These are phyloP conservation scores for Prietella phreatophila DNA, from an alignment of 2,113 vertebrate genomes.

Conservation along the genomic window DNA sequence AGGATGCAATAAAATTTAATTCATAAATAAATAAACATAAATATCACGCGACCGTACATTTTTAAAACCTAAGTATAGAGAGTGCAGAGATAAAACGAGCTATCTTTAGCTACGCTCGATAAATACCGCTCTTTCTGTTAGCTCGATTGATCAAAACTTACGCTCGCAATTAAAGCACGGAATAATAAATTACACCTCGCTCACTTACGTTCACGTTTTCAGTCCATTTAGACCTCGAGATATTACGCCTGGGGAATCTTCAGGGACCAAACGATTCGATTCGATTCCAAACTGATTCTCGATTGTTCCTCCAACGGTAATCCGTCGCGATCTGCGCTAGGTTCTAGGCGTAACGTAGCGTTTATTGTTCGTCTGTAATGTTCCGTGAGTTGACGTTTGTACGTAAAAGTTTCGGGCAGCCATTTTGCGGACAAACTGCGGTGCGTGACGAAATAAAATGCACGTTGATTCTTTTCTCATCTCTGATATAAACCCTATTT, in stretches of 20 bases:
- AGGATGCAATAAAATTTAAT: no score
- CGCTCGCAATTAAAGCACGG: no score
- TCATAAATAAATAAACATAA: neutral
- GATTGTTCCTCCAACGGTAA: neutral
- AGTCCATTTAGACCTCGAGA: neutral
- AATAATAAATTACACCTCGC: no score
- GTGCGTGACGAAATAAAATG: neutral
- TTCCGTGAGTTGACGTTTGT: neutral
- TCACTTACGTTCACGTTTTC: no score
- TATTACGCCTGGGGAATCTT: neutral
- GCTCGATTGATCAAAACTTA: neutral
- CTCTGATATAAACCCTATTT: neutral
- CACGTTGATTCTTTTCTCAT: neutral
- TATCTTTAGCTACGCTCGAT: neutral
- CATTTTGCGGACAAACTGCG: neutral
- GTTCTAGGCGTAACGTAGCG: no score
- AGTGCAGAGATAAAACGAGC: neutral
- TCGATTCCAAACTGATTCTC: neutral
- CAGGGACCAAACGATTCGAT: neutral
- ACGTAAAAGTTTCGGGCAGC: neutral
- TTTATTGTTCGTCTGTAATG: neutral
- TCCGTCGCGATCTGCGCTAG: neutral
- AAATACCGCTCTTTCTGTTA: neutral
- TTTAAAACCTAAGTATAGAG: neutral
- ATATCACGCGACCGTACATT: neutral